These are phyloP conservation scores for Etheostoma nigrum DNA, from an alignment of 2,797 vertebrate genomes.

Conservation along the genomic window DNA sequence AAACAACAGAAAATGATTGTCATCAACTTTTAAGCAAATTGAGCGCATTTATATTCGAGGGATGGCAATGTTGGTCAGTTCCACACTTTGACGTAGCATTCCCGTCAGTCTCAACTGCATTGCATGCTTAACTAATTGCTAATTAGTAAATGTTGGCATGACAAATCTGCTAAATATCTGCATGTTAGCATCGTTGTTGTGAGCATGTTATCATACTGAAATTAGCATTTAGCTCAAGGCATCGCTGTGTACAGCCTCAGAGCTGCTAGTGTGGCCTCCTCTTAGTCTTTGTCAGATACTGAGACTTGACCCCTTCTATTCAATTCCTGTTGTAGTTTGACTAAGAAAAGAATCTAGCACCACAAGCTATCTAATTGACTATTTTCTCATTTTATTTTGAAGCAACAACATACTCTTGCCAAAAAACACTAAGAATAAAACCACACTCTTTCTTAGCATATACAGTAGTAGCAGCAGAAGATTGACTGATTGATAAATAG, in stretches of 20 bases:
- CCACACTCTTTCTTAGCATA: background rate
- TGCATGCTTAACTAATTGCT: background rate
- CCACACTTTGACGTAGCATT: background rate
- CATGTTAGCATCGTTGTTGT: too few species aligned
- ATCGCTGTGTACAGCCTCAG: background rate
- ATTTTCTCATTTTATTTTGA: background rate
- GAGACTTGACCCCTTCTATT: background rate
- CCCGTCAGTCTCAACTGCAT: background rate
- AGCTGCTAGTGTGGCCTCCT: background rate
- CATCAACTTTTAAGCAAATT: slow-evolving; percentile 7
- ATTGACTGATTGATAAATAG: background rate
- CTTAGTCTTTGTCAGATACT: background rate
- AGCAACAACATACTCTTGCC: background rate
- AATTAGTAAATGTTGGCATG: background rate
- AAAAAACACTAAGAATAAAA: background rate
- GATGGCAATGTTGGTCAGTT: background rate
- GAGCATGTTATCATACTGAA: background rate
- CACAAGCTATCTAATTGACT: background rate
- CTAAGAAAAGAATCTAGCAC: background rate
- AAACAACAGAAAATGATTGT: slow-evolving; percentile 9
- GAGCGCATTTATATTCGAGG: slow-evolving; percentile 5
- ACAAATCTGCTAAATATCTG: too few species aligned
- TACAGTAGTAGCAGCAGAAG: background rate
- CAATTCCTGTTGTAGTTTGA: background rate
- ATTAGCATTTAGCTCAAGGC: background rate